Base-by-base conservation (phyloP, 30 jellyfish, hydroid and myxozoan genomes). In the Hydra vulgaris region DNA sequence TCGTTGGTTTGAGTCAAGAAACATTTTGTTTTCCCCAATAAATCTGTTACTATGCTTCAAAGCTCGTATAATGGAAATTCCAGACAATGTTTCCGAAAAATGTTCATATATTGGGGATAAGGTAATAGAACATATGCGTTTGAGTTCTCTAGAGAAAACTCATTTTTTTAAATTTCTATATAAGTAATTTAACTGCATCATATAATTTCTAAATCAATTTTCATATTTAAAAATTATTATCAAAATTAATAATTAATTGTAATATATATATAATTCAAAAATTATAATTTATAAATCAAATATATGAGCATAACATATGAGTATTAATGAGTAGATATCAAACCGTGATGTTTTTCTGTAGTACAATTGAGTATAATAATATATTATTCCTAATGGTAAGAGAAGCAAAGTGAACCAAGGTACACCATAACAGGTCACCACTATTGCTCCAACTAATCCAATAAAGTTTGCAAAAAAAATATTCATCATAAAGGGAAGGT, bases 381-480 rank as follows among this genome's bases (percentile, higher is more conserved):
- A 94, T 7, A 88, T 81, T 53, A 80, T 92, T 70, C 80, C 82
- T 52, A 94, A 88, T 3, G 99, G 99, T 53, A 88, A 88, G 40
- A 94, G 87, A 3, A 85, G 95, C 0, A 92, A 94, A 26, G 96
- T 90, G 54, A 94, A 94, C 99, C 99, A 94, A 1, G 99, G 99
- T 24, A 94, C 70, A 16, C 99, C 96, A 74, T 94, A 94, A 78
- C 99, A 94, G 74, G 99, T 84, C 79, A 94, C 74, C 18, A 83
- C 95, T 21, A 94, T 73, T 3, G 96, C 88, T 0, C 99, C 99
- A 23, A 87, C 22, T 52, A 94, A 96, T 18, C 96, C 99, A 76
- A 81, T 84, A 3, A 80, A 85, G 78, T 94, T 96, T 17, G 99
- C 96, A 8, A 94, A 86, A 68, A 94, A 77, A 1, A 94, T 94